Base-by-base conservation (phyloP, 2,113 vertebrate genomes). In the Corythornis vintsioides region DNA sequence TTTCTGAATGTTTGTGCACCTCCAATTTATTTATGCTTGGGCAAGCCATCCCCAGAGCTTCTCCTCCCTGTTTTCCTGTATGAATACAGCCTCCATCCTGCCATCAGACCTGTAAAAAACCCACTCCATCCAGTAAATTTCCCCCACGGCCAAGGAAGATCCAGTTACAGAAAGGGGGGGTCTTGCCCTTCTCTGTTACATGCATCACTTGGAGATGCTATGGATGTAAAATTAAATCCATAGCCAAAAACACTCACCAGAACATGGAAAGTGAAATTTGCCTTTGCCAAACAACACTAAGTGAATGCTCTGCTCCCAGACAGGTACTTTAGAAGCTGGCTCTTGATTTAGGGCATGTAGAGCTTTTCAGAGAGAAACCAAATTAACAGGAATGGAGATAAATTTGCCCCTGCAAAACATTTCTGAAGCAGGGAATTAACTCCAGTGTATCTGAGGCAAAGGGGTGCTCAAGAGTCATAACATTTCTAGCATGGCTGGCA, bases 21-120 rank as follows among this genome's bases (percentile, higher is more conserved):
- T 94, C 69, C 48, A 72, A 55, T 84, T 94, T 94, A 92, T 91
- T 96, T 93, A 72, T 86, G 83, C 82, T 92, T 81, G 57, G 38
- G 67, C 65, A 91, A 93, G 72, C 65, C 86, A 93, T 70, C 24
- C 67, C 48, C 60, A 92, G 48, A 92, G 78, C 47, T n/a, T 94
- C 69, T 92, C 74, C 71, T 83, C 74, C 67, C 74, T 77, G 16
- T 60, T 92, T 86, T 83, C 43, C 52, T 47, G 22, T 76, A 67
- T 48, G 64, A 90, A 91, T 71, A n/a, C 48, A 73, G 52, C 75
- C 72, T 80, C 89, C 42, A 6, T 88, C 59, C 56, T 95, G 60
- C 82, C 71, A 88, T 83, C 69, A 83, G 86, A 52, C 38, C 63
- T 76, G 50, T 82, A 47, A 90, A 93, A 91, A 76, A 4, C 15